Percentiles rank a stretch among this genome's conserved stretches.
Evolutionary conservation across 2,797 vertebrate species (phyloP).

Genomic region (Thaleichthys pacificus): DNA sequence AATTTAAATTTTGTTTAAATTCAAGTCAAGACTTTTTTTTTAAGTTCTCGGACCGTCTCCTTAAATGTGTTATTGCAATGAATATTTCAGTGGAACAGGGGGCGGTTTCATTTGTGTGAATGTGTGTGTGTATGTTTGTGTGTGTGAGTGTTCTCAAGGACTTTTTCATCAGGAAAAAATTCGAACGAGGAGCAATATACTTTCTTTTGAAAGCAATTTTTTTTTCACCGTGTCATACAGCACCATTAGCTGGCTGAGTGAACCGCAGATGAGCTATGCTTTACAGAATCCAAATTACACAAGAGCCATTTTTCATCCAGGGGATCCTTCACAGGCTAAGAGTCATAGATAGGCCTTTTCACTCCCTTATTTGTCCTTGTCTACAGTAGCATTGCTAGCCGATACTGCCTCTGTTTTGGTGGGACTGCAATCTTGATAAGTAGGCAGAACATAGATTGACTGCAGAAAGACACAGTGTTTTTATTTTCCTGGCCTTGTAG

Average conservation of each 20-base stretch:
- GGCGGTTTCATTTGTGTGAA: background rate
- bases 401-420: constrained; percentile 72
- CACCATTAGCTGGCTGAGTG: constrained; percentile 67
- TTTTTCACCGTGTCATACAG: constrained; percentile 53
- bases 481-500: constrained; percentile 21
- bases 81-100: constrained; percentile 21
- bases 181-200: constrained; percentile 42
- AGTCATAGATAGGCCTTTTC: constrained; percentile 65
- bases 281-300: constrained; percentile 71
- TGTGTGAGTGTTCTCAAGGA: constrained; percentile 40
- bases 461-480: constrained; percentile 25
- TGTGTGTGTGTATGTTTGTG: background rate
- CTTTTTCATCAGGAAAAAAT: constrained; percentile 37
- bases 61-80: constrained; percentile 18
- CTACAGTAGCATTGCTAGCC: constrained; percentile 68
- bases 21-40: background rate
- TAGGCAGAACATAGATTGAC: constrained; percentile 58
- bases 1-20: constrained; percentile 16
- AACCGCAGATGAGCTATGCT: constrained; percentile 71
- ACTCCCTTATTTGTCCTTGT: constrained; percentile 75
- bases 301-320: constrained; percentile 68
- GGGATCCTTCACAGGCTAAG: constrained; percentile 62
- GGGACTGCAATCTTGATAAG: constrained; percentile 74
- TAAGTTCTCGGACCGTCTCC: background rate
- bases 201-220: constrained; percentile 41